These are phyloP conservation scores for Cremastinae sp. DNA, from an alignment of 2,888 invertebrate genomes.

Conservation along the genomic window DNA sequence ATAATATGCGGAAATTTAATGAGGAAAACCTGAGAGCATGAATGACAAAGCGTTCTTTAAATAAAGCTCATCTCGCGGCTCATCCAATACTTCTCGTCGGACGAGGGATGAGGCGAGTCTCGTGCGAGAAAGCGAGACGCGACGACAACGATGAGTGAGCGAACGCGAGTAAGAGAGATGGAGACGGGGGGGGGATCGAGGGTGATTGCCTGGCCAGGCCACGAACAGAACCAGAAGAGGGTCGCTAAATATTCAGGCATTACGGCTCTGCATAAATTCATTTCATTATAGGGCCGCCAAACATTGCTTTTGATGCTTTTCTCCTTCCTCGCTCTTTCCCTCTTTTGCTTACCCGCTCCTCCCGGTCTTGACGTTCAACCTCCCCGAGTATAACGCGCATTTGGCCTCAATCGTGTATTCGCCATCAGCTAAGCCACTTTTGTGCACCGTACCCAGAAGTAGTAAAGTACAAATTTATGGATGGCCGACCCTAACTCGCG, in stretches of 20 bases:
- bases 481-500: background rate
- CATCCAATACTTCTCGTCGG: slow-evolving; percentile 20
- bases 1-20: background rate
- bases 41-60: background rate
- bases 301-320: slow-evolving; percentile 83
- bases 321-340: slow-evolving; percentile 47
- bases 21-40: background rate
- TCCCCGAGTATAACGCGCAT: slow-evolving; percentile 13
- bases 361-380: slow-evolving; percentile 30
- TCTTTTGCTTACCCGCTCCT: slow-evolving; percentile 62
- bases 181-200: slow-evolving; percentile 41
- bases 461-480: slow-evolving; percentile 41
- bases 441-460: slow-evolving; percentile 53
- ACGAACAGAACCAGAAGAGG: slow-evolving; percentile 79
- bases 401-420: slow-evolving; percentile 36
- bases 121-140: slow-evolving; percentile 21
- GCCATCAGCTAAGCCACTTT: slow-evolving; percentile 69
- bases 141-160: slow-evolving; percentile 28
- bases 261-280: slow-evolving; percentile 86
- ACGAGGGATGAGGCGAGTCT: slow-evolving; percentile 25
- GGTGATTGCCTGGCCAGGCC: slow-evolving; percentile 72
- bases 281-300: slow-evolving; percentile 85
- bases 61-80: background rate
- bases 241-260: slow-evolving; percentile 82
- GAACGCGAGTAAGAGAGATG: too few species aligned